Base-by-base conservation (phyloP, 2,797 vertebrate genomes). In the Coilia nasus region DNA sequence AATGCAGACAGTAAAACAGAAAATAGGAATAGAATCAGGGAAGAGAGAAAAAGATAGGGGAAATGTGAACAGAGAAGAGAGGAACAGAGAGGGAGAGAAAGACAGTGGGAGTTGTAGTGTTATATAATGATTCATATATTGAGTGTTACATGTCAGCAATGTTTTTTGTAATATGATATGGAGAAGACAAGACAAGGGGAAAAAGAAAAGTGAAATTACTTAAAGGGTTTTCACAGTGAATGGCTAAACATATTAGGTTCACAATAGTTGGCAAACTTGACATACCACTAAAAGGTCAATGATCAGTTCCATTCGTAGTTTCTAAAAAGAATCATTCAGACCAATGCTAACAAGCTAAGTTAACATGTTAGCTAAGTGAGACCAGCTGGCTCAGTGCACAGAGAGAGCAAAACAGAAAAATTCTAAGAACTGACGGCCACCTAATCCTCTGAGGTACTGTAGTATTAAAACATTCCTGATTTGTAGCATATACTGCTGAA, bases 71-170 rank as follows among this genome's bases (percentile, higher is more conserved):
- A 31, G 0, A 64, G 41, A 41, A 47, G 15, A 31, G 19, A 80
- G 44, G n/a, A 46, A 83, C 6, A 46, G 57, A 80, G 9, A 57
- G 62, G 19, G 31, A 25, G n/a, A 23, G 6, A 78, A 35, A 78
- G 17, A 78, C 41, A 25, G 85, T 31, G 64, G 3, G 86, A 54
- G 50, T 54, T 54, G 7, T 54, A 54, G 71, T 41, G 71, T 41
- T 78, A 31, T 19, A 41, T 44, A 25, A 19, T 41, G 71, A 54
- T 54, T 54, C 50, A 54, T 41, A 35, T 17, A 31, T 31, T 71
- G 28, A 71, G 28, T 15, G 28, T 71, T 31, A 71, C 71, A 75
- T 75, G 71, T 75, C 67, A 75, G 35, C 31, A 75, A 25, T 64
- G 15, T 19, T 78, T 44, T 19, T 78, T 44, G 44, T 41, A 6